Conservation (phyloP, 2,888 invertebrate species). For the Drosophila testacea region DNA sequence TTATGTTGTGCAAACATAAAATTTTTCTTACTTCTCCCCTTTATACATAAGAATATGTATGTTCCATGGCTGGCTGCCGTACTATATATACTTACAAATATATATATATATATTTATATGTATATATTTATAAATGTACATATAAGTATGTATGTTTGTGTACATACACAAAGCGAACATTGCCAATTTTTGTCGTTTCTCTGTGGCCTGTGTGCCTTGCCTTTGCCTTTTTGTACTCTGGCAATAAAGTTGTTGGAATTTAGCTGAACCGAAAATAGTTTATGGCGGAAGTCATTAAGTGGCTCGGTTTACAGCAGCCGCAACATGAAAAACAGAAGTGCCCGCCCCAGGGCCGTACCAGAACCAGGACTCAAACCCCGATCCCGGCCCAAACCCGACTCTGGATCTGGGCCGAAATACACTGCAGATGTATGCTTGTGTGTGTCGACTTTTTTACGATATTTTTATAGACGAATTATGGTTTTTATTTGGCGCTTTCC, state of each 20-base stretch:
- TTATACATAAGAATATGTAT: conserved; percentile 45
- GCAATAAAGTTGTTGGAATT: conserved; percentile 81
- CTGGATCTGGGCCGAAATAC: conserved; percentile 9
- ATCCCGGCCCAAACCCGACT: background rate
- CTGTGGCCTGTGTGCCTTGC: conserved; percentile 47
- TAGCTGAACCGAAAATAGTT: conserved; percentile 80
- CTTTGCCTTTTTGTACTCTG: conserved; percentile 41
- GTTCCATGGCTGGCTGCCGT: conserved; percentile 28
- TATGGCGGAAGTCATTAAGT: conserved; percentile 81
- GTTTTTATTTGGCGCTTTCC: conserved; percentile 74
- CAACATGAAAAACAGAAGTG: conserved; percentile 80
- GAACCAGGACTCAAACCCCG: conserved; percentile 1
- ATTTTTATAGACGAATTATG: conserved; percentile 80
- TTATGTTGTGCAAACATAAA: conserved; percentile 80
- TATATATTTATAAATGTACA: conserved; percentile 9
- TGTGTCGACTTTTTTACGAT: conserved; percentile 70
- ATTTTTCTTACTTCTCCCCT: conserved; percentile 51
- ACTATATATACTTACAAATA: conserved; percentile 16
- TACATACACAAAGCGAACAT: conserved; percentile 35
- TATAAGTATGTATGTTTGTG: conserved; percentile 12
- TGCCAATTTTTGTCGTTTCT: conserved; percentile 73
- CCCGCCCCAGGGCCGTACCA: conserved; percentile 44
- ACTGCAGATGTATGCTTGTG: conserved; percentile 18
- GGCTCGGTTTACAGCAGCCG: conserved; percentile 80
- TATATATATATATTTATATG: conserved; percentile 13